These are phyloP conservation scores for Habroteleia sp. DNA, from an alignment of 2,888 invertebrate species.

Conservation along the genomic window DNA sequence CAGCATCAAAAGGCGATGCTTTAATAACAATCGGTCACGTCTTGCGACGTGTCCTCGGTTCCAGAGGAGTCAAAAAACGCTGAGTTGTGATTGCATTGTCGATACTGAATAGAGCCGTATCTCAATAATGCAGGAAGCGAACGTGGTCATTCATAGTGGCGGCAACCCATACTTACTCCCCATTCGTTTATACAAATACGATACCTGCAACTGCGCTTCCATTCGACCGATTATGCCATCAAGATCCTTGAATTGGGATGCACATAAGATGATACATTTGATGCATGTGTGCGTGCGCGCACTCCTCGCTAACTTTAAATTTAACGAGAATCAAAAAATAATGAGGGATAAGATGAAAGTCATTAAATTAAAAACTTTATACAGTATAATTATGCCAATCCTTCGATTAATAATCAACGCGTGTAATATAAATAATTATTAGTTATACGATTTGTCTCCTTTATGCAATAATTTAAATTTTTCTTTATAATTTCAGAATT, in stretches of 20 bases:
- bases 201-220: slow-evolving; percentile 69
- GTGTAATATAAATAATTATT: no score
- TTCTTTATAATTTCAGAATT: no score
- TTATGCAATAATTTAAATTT: no score
- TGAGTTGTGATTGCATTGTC: slow-evolving; percentile 77
- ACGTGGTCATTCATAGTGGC: slow-evolving; percentile 67
- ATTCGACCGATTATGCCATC: slow-evolving; percentile 66
- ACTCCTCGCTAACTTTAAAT: no score
- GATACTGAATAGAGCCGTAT: slow-evolving; percentile 73
- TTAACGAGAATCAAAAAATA: no score
- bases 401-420: no score
- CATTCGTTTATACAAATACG: slow-evolving; percentile 71
- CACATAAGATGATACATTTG: slow-evolving; percentile 31
- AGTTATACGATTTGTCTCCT: no score
- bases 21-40: slow-evolving; percentile 68
- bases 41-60: slow-evolving; percentile 68
- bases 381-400: no score
- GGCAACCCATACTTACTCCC: slow-evolving; percentile 60
- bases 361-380: no score
- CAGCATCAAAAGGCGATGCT: slow-evolving; percentile 38
- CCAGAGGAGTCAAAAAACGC: slow-evolving; percentile 69
- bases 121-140: slow-evolving; percentile 70
- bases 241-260: slow-evolving; percentile 51
- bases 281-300: slow-evolving; percentile 4
- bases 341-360: no score